Conservation (phyloP, 2,797 vertebrate species). For the Peromyscus melanophrys region DNA sequence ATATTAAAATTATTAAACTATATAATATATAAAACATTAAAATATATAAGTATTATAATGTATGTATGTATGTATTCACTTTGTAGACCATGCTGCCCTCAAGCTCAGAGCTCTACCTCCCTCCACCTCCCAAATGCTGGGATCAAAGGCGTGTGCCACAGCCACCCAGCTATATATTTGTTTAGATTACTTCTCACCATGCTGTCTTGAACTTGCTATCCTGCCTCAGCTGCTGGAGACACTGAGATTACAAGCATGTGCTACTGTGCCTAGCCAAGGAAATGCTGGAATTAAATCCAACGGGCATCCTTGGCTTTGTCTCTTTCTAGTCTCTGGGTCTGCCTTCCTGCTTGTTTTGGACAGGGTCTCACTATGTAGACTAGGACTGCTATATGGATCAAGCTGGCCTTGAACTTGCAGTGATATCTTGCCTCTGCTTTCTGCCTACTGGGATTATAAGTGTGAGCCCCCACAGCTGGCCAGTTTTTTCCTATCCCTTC, state of each 20-base stretch:
- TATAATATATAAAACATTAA: background rate
- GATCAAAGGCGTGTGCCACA: background rate
- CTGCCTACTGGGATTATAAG: background rate
- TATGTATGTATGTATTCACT: background rate
- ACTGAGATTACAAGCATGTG: no score
- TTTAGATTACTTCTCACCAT: background rate
- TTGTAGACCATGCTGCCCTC: background rate
- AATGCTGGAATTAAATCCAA: slow-evolving; percentile 2
- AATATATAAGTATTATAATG: background rate
- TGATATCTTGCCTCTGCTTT: background rate
- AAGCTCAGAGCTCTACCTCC: background rate
- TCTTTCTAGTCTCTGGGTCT: background rate
- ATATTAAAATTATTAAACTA: background rate
- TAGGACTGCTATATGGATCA: background rate
- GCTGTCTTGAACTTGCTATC: background rate
- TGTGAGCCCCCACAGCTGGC: background rate
- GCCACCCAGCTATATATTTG: background rate
- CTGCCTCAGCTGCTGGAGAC: background rate
- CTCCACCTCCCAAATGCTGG: background rate
- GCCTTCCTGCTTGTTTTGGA: background rate
- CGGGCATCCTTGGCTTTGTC: background rate
- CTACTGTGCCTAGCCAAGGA: background rate
- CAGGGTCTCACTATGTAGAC: background rate
- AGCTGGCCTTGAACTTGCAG: background rate
- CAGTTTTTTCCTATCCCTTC: no score